Evolutionary conservation across 1,140 invertebrate genomes (phyloP), one percentile per base, ranked within the genome.

Genomic region (Drosophila yakuba): DNA sequence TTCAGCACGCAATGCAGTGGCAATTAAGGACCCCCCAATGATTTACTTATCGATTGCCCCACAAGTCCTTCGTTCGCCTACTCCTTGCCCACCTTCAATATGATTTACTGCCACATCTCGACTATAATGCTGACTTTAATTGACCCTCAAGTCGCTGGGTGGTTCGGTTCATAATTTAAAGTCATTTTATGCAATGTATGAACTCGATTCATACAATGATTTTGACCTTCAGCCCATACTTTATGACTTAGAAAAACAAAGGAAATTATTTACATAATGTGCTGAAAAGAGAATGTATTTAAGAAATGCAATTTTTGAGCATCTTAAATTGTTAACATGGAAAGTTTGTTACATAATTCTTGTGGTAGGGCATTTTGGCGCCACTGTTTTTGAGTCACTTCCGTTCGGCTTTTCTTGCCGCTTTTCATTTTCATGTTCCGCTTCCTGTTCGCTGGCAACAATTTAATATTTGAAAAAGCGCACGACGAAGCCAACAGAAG

Each of bases 391-490:
- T 36, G 2, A 20, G 2, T 3, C 12, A 35, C 39, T 67, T 43
- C 51, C 43, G 5, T 11, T 32, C 8, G 43, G 12, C 43, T 36
- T 55, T 39, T 45, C 47, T 38, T 32, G 4, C 17, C 43, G 47
- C 43, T 61, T 54, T 67, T 36, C 17, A 47, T 43, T 39, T 73
- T 51, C 47, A 50, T 55, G 50, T 64, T 62, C 68, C 43, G 43
- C 62, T 50, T 71, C 52, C 43, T 45, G 52, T 79, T 60, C 52
- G 43, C 50, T 28, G 38, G 47, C 74, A 67, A 81, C 68, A 68
- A 52, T 74, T 69, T 69, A 74, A 74, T 64, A 69, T 82, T 74
- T 82, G 62, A 60, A 23, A 25, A 64, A 56, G 56, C 68, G 36
- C 17, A 43, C 14, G 35, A 14, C 50, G 17, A 39, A 41, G 51